Percentiles rank a stretch among this genome's conserved stretches.
Evolutionary conservation across 1,140 invertebrate species (phyloP).

Genomic region (Copidosoma floridanum): DNA sequence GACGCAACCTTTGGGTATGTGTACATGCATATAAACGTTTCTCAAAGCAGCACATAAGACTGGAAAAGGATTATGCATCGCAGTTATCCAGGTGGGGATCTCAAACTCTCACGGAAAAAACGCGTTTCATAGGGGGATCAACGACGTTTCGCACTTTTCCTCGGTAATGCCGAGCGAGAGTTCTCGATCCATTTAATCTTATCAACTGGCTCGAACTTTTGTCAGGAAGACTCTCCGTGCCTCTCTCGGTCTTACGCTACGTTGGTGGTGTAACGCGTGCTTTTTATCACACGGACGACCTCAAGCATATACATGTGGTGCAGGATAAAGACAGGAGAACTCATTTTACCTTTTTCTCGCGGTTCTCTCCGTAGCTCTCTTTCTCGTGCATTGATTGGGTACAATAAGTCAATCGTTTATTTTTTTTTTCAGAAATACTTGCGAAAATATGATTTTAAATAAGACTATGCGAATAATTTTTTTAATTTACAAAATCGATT

Average conservation of each 20-base stretch:
- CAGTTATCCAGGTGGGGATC: slow-evolving; percentile 21
- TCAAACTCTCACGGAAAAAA: slow-evolving; percentile 9
- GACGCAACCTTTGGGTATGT: too few species aligned
- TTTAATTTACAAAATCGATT: too few species aligned
- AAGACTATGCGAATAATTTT: too few species aligned
- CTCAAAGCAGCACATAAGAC: too few species aligned
- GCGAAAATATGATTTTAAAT: too few species aligned
- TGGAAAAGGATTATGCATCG: too few species aligned
- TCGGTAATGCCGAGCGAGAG: background rate
- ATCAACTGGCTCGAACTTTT: slow-evolving; percentile 33
- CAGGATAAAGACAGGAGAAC: background rate
- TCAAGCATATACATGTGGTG: background rate
- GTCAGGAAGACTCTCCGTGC: slow-evolving; percentile 19
- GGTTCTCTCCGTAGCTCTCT: slow-evolving; percentile 1
- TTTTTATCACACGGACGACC: slow-evolving; percentile 5
- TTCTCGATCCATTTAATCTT: slow-evolving; percentile 39
- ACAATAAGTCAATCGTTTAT: slow-evolving; percentile 7
- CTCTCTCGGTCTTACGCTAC: too few species aligned
- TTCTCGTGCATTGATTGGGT: background rate
- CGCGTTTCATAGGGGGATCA: slow-evolving; percentile 14
- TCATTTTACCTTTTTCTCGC: slow-evolving; percentile 18
- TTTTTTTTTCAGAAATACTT: too few species aligned
- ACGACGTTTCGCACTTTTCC: slow-evolving; percentile 31
- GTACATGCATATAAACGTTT: too few species aligned
- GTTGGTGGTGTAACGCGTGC: too few species aligned